These are phyloP conservation scores for Nysson spinosus DNA, from an alignment of 2,888 invertebrate species.

Conservation along the genomic window DNA sequence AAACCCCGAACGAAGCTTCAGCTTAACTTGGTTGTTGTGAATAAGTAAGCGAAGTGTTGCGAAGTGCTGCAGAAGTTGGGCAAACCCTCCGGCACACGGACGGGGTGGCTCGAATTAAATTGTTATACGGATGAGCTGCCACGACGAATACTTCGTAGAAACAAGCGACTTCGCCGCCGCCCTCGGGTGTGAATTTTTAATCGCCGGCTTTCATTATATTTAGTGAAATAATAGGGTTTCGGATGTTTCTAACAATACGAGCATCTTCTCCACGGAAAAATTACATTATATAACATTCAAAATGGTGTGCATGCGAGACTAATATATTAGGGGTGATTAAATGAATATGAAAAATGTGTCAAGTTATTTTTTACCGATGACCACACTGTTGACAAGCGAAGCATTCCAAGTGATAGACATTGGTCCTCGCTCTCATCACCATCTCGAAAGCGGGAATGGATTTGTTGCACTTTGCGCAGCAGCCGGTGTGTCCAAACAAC, in stretches of 20 bases:
- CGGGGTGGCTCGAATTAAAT: conserved; percentile 74
- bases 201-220: conserved; percentile 64
- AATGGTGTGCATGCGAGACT: too few species aligned
- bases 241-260: too few species aligned
- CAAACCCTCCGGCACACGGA: conserved; percentile 43
- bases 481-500: conserved; percentile 93
- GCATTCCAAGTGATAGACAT: conserved; percentile 96
- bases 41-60: conserved; percentile 77
- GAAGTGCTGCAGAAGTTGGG: conserved; percentile 69
- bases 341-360: too few species aligned
- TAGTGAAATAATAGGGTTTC: conserved; percentile 65
- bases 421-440: conserved; percentile 95
- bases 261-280: neutral
- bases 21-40: conserved; percentile 76
- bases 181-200: conserved; percentile 73
- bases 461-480: conserved; percentile 95
- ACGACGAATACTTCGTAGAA: conserved; percentile 64
- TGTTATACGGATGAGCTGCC: conserved; percentile 75
- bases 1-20: conserved; percentile 69
- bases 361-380: conserved; percentile 84
- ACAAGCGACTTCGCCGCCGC: conserved; percentile 53
- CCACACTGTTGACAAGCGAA: conserved; percentile 97
- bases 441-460: conserved; percentile 96
- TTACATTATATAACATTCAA: too few species aligned
- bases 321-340: too few species aligned